These are phyloP conservation scores for Penelope pileata DNA, from an alignment of 2,113 vertebrate genomes.

Conservation along the genomic window DNA sequence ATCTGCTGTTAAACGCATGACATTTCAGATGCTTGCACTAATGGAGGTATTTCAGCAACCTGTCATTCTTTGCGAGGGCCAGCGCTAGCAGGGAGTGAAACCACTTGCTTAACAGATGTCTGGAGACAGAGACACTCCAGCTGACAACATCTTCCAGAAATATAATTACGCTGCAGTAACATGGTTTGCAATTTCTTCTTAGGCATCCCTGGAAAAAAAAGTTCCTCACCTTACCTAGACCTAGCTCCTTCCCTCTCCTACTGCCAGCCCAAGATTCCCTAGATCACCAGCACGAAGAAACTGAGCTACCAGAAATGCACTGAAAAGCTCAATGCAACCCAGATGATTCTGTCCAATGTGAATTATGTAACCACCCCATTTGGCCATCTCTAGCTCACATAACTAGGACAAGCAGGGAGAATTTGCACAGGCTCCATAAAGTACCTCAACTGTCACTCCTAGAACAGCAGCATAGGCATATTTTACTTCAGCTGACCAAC, in stretches of 20 bases:
- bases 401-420: not conserved
- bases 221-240: not conserved
- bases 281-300: not conserved
- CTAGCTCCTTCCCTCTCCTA: not conserved
- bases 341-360: not conserved
- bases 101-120: not conserved
- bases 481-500: not conserved
- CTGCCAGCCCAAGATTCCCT: not conserved
- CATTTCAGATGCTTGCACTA: not conserved
- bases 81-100: not conserved
- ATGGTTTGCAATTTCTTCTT: not conserved
- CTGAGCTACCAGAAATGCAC: not conserved
- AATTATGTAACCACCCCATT: not conserved
- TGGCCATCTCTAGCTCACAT: not conserved
- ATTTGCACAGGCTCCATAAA: not conserved
- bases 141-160: not conserved
- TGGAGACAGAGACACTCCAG: not conserved
- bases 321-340: fast-evolving
- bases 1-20: not conserved
- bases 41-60: not conserved
- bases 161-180: not conserved
- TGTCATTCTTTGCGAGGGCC: not conserved
- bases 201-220: not conserved
- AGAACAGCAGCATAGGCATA: fast-evolving
- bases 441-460: not conserved